These are phyloP conservation scores for Nothobranchius kuhntae DNA, from an alignment of 2,113 vertebrate genomes.

Conservation along the genomic window DNA sequence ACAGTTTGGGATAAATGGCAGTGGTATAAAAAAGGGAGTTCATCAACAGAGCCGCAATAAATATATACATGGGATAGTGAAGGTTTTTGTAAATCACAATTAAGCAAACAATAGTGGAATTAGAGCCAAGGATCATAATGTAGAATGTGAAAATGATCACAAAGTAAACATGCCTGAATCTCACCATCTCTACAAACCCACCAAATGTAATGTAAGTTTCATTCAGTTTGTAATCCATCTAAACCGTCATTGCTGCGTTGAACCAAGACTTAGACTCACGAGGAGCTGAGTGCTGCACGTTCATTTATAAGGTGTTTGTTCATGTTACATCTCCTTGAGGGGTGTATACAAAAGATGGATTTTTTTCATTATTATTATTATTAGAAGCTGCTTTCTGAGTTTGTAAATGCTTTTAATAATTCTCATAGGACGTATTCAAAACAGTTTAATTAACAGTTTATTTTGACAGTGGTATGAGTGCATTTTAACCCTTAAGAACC, in stretches of 20 bases:
- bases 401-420: no score
- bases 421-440: no score
- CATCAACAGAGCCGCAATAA: slow-evolving; percentile 39
- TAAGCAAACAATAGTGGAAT: slow-evolving; percentile 26
- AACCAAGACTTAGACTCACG: no score
- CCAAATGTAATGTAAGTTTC: slow-evolving; percentile 13
- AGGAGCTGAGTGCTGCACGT: no score
- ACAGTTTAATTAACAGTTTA: no score
- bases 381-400: no score
- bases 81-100: slow-evolving; percentile 35
- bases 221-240: slow-evolving; percentile 25
- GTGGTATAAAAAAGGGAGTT: slow-evolving; percentile 47
- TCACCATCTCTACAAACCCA: slow-evolving; percentile 32
- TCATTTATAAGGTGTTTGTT: no score
- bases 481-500: no score
- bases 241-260: neutral
- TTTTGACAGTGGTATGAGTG: no score
- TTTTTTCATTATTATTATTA: no score
- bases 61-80: slow-evolving; percentile 51
- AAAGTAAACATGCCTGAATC: slow-evolving; percentile 43
- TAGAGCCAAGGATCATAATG: slow-evolving; percentile 32
- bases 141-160: slow-evolving; percentile 21
- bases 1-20: slow-evolving; percentile 28
- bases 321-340: no score
- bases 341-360: no score